Evolutionary conservation across 2,113 vertebrate genomes (phyloP), one percentile per base, ranked within the genome.

Genomic region (Elachura formosa): DNA sequence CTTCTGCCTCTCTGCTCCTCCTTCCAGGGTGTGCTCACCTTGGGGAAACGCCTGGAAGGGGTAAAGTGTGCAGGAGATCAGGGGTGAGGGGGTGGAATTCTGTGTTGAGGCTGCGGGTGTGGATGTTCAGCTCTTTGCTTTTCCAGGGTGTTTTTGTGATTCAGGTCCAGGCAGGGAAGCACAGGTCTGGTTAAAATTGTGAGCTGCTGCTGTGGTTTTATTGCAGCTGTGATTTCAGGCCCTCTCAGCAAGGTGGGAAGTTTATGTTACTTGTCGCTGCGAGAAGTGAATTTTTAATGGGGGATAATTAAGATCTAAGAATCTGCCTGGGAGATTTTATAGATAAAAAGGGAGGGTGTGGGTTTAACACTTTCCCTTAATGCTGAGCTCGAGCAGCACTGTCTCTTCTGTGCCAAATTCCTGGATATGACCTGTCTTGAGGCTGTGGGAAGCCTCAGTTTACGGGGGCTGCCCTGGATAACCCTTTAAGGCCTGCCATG

Each of bases 101-200:
- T 1, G 0, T 11, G 7, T 4, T 6, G 54, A 19, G 52, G 10
- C 58, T 31, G n/a, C 20, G 0, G 3, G 2, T 11, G 3, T 71
- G n/a, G 43, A 2, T 34, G 19, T 18, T 12, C 33, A 5, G 38
- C 15, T 71, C 45, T 14, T 5, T 17, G 77, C 13, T 52, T n/a
- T 33, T 14, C 12, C 23, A 6, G 38, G 28, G 13, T 22, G 16
- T 1, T 48, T 13, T 16, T 38, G 34, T 1, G 0, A 33, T 61
- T 68, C 52, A 25, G 34, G 5, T 59, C 51, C 17, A 18, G 56
- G 58, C 15, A 4, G 6, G 2, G 49, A 26, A 64, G 23, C 11
- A 0, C 13, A 11, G 23, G 3, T 59, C 34, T 64, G 67, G n/a
- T 38, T 45, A 6, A 40, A 45, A 3, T 4, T 17, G 23, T 15